Base-by-base conservation (phyloP, 37 sponge, comb jelly and placozoan species). In the Haliclona indistincta region DNA sequence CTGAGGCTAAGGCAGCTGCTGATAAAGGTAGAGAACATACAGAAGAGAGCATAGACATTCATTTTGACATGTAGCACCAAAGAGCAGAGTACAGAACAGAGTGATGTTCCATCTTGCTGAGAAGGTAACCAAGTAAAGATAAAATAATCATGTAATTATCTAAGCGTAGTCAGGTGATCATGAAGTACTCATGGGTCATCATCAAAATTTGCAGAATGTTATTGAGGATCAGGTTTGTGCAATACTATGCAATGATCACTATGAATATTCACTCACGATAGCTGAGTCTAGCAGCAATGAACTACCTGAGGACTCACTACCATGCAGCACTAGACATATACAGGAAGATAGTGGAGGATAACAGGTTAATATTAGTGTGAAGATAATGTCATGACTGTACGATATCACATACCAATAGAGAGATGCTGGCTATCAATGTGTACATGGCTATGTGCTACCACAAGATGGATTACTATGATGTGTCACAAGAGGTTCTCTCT, bases 241-340 rank as follows among this genome's bases (percentile, higher is more conserved):
- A 5, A 63, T 26, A 10, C 15, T 4, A 25, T 38, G 25, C n/a
- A n/a, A 11, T 47, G 20, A 20, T n/a, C 37, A 36, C 11, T 36
- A 40, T 36, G 22, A 38, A 67, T 41, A 61, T 11, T n/a, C 13
- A 29, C 47, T 2, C 58, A 19, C 20, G 38, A 11, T 66, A 95
- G 90, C 87, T 99, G 22, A 96, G 96, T 67, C 75, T 99, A 64
- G 99, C 99, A 32, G 93, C 99, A 23, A 99, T 99, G 26, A 97
- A 99, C 76, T 99, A 93, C 66, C 86, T 99, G 55, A 44, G 99
- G 20, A 93, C 97, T 17, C 99, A 99, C 75, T 96, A 99, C 69
- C 99, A 99, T 63, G 99, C 96, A 69, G 99, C 99, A 65, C 96
- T 99, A 67, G 99, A 99, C 66, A 96, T 99, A 10, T 99, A 99